phyloP scores from a whole-genome alignment of 23 tunicate genomes.

The Trididemnum miniatum region DNA sequence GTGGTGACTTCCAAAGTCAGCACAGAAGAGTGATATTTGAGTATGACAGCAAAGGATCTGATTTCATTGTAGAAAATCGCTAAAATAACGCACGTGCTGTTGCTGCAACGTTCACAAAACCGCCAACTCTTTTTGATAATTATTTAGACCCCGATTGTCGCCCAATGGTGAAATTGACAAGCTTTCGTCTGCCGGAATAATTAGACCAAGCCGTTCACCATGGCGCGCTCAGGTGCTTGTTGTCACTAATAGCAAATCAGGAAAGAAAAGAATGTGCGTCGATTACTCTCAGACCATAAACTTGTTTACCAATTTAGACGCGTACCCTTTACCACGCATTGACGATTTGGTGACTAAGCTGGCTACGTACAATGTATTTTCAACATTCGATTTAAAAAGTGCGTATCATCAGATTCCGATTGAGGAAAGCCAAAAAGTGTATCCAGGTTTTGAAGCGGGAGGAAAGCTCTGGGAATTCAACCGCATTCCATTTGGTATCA shows the following conservation, averaged over 20 bases:
- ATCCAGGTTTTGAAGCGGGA: conserved; percentile 18
- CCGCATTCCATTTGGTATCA: conserved; percentile 33
- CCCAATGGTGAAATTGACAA: background rate
- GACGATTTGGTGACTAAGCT: background rate
- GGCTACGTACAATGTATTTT: background rate
- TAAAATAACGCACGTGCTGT: background rate
- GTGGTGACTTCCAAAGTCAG: too few species aligned
- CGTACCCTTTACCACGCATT: conserved; percentile 22
- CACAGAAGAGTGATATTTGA: too few species aligned
- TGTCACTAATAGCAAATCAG: background rate
- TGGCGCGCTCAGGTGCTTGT: conserved; percentile 36
- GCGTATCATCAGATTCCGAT: conserved; percentile 31
- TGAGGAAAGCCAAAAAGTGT: background rate
- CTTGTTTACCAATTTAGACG: conserved; percentile 9
- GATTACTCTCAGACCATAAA: conserved; percentile 25
- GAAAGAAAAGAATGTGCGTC: conserved; percentile 4
- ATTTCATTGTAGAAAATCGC: too few species aligned
- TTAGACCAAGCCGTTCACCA: conserved; percentile 23
- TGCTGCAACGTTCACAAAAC: background rate
- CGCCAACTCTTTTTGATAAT: background rate
- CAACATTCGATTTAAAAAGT: conserved; percentile 21
- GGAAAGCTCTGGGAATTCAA: conserved; percentile 29
- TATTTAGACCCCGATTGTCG: background rate
- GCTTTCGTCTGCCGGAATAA: background rate
- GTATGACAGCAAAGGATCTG: too few species aligned